A percentile compares a stretch with the other conserved stretches of the same genome.
Evolutionary conservation across 1,140 invertebrate species (phyloP).

Genomic region (Neodiprion fabricii): DNA sequence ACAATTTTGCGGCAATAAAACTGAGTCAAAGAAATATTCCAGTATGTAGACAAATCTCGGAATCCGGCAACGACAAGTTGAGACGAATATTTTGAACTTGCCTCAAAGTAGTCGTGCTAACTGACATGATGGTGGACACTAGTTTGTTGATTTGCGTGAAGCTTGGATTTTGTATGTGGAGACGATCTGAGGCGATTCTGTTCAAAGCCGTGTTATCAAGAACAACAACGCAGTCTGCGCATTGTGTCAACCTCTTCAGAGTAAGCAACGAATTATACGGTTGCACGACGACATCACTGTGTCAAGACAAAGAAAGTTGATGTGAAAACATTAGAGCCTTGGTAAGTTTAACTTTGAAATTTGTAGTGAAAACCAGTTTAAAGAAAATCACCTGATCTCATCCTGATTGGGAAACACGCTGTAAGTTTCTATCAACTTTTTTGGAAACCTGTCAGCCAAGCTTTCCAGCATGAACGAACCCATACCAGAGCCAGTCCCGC

Average conservation of each 20-base stretch:
- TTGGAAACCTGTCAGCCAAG: conserved; percentile 94
- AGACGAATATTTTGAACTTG: conserved; percentile 39
- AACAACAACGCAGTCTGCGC: conserved; percentile 98
- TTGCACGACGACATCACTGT: conserved; percentile 97
- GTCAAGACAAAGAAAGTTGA: conserved; percentile 43
- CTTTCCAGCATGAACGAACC: conserved; percentile 95
- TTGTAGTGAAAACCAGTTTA: conserved; percentile 18
- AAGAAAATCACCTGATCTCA: conserved; percentile 77
- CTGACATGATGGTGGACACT: conserved; percentile 98
- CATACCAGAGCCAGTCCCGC: conserved; percentile 98
- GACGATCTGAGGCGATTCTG: conserved; percentile 91
- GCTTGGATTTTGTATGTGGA: conserved; percentile 95
- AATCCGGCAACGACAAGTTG: no score
- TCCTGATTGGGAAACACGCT: conserved; percentile 99
- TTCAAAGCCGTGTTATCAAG: conserved; percentile 98
- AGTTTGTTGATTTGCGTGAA: conserved; percentile 98
- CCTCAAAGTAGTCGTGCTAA: conserved; percentile 92
- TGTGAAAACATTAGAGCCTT: not conserved
- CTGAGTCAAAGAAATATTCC: not conserved
- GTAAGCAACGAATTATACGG: conserved; percentile 98
- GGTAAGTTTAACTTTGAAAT: not conserved
- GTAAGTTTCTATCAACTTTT: conserved; percentile 98
- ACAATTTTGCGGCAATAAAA: not conserved
- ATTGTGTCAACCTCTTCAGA: conserved; percentile 91
- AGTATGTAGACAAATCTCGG: not conserved